Evolutionary conservation across 2,888 invertebrate genomes (phyloP).

Genomic region (Caenorhabditis sp.): DNA sequence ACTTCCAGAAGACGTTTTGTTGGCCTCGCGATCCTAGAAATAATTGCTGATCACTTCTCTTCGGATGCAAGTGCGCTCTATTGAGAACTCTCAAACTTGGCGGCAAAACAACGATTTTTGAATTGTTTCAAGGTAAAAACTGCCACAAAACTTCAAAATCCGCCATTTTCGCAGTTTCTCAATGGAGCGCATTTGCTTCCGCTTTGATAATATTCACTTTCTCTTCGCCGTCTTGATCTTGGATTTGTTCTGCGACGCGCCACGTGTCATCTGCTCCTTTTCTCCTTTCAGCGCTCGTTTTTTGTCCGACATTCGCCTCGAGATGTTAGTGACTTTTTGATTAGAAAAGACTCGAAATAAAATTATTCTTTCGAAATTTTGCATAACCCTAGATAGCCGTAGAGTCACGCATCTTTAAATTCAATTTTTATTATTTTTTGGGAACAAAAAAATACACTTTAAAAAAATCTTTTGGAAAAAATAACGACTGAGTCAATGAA

Average conservation of each 20-base stretch:
- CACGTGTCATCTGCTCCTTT: not conserved
- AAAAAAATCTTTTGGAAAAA: too few species aligned
- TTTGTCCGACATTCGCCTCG: not conserved
- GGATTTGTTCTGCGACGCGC: slow-evolving; percentile 1
- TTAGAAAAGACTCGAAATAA: slow-evolving; percentile 4
- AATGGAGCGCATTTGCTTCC: not conserved
- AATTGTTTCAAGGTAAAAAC: too few species aligned
- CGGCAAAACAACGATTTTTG: too few species aligned
- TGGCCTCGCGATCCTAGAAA: too few species aligned
- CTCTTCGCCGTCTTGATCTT: slow-evolving; percentile 22
- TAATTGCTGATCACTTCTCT: too few species aligned
- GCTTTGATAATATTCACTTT: too few species aligned
- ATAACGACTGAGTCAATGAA: slow-evolving; percentile 7
- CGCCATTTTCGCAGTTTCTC: too few species aligned
- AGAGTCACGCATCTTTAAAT: not conserved
- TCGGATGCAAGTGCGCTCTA: too few species aligned
- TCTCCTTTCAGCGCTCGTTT: slow-evolving; percentile 1
- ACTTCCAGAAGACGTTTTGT: slow-evolving; percentile 19
- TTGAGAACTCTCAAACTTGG: too few species aligned
- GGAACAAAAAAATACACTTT: not conserved
- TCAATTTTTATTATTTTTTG: slow-evolving; percentile 5
- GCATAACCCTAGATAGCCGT: not conserved
- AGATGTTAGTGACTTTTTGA: not conserved
- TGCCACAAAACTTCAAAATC: too few species aligned
- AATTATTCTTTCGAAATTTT: not conserved